Base-by-base conservation (phyloP, 2,113 vertebrate species). In the Callochromis pleurospilus region DNA sequence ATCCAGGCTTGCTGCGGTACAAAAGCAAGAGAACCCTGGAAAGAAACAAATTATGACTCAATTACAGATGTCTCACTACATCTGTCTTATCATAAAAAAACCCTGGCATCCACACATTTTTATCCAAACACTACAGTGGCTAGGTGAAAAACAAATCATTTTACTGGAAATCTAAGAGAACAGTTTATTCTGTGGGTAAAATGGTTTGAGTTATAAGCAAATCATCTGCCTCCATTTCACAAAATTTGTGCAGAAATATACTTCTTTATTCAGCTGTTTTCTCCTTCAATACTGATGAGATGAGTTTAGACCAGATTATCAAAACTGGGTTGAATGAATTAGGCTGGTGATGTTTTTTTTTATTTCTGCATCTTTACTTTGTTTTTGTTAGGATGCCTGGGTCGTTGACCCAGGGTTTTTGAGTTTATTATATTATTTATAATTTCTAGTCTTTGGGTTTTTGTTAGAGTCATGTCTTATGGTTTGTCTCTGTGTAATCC, bases 51-150 rank as follows among this genome's bases (percentile, higher is more conserved):
- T 3, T 12, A 54, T 24, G 2, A 54, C 53, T 54, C n/a, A 54
- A 12, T 12, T 54, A 24, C 10, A 24, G 31, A 31, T 31, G 31
- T 55, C 10, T 56, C 21, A 55, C 10, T 26, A 26, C 24, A 31
- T 31, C 31, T 31, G 31, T 7, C 31, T 31, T 31, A 31, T 31
- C 31, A 31, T 31, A 31, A 31, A 31, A 31, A 31, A 31, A 7
- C 3, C 21, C 21, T 26, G 11, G 53, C 21, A 55, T 55, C 0
- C 21, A 55, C 53, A 24, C 0, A 1, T 0, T 55, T 55, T 55
- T 0, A 55, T 55, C n/a, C 21, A 55, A 24, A 55, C 53, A 55
- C 21, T 55, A 24, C 6, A 4, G 3, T 24, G 6, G 53, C 53
- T 24, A 54, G 10, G 1, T 54, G 51, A 54, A 54, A 54, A 53